phyloP scores from a whole-genome alignment of 2,113 vertebrate species.

The Eulemur macaco region DNA sequence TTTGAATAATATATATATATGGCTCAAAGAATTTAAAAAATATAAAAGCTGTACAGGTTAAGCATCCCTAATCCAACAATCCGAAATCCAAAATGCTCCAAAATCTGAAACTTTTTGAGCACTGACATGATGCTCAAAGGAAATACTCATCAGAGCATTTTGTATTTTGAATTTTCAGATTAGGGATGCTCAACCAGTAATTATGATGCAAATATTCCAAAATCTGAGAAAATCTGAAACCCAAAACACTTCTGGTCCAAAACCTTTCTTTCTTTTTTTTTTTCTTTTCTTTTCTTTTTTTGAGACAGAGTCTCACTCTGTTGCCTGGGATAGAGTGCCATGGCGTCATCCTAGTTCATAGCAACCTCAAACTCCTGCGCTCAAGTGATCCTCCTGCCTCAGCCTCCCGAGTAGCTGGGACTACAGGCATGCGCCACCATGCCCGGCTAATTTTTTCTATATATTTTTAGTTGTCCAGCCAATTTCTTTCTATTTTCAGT shows the following conservation, averaged over 20 bases:
- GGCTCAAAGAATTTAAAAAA: constrained; percentile 10
- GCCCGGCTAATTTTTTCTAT: no score
- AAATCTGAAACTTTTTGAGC: background rate
- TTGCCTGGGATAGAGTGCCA: no score
- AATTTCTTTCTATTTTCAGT: no score
- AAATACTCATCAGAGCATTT: background rate
- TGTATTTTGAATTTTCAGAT: background rate
- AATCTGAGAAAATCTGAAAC: background rate
- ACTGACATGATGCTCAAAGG: background rate
- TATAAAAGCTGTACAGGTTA: background rate
- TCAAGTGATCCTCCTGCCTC: no score
- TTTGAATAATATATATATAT: background rate
- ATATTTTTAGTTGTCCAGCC: no score
- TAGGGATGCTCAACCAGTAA: background rate
- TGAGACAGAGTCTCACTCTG: no score
- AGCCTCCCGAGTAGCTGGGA: no score
- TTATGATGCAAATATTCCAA: background rate
- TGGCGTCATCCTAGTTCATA: no score
- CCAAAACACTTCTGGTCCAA: background rate
- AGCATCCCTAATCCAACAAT: background rate
- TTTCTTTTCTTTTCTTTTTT: no score
- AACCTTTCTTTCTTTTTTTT: background rate
- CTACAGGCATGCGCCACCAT: no score
- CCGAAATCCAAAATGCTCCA: background rate
- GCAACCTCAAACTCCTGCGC: no score